Evolutionary conservation across 92 coral and sea anemone genomes (phyloP).

Genomic region (Phenganax marumi): DNA sequence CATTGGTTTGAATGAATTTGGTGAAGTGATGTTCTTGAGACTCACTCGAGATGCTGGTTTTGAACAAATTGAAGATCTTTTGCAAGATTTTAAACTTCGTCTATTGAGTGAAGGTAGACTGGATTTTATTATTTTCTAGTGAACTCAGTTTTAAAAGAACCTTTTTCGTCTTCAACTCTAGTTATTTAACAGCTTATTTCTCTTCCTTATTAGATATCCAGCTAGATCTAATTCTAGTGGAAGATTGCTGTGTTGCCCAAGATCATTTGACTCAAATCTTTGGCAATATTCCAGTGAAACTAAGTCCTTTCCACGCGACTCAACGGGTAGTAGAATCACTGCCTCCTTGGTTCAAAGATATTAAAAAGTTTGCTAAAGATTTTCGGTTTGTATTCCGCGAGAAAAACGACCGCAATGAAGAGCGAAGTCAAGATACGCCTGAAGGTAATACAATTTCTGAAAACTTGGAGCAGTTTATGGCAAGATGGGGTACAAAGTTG

Average conservation of each 20-base stretch:
- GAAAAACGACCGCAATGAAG: constrained; percentile 54
- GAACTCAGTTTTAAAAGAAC: no score
- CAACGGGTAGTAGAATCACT: constrained; percentile 54
- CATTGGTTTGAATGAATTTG: constrained; percentile 68
- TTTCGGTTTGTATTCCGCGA: constrained; percentile 59
- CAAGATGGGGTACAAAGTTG: constrained; percentile 41
- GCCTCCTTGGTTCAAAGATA: constrained; percentile 39
- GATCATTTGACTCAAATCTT: constrained; percentile 34
- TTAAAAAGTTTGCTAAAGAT: constrained; percentile 61
- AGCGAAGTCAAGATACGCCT: constrained; percentile 55
- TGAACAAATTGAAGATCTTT: constrained; percentile 60
- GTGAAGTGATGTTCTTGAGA: constrained; percentile 67
- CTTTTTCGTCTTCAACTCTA: no score
- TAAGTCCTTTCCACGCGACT: constrained; percentile 49
- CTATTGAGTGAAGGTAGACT: constrained; percentile 46
- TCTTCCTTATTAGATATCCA: constrained; percentile 20
- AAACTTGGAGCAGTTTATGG: constrained; percentile 60
- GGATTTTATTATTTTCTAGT: no score
- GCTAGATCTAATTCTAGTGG: constrained; percentile 65
- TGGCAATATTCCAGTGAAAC: constrained; percentile 28
- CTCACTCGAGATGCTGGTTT: constrained; percentile 61
- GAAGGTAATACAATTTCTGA: constrained; percentile 52
- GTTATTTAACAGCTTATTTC: neutral
- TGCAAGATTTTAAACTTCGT: constrained; percentile 48
- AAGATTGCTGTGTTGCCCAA: constrained; percentile 66